Evolutionary conservation across 2,113 vertebrate species (phyloP), one percentile per base, ranked within the genome.

Genomic region (Platanista minor): DNA sequence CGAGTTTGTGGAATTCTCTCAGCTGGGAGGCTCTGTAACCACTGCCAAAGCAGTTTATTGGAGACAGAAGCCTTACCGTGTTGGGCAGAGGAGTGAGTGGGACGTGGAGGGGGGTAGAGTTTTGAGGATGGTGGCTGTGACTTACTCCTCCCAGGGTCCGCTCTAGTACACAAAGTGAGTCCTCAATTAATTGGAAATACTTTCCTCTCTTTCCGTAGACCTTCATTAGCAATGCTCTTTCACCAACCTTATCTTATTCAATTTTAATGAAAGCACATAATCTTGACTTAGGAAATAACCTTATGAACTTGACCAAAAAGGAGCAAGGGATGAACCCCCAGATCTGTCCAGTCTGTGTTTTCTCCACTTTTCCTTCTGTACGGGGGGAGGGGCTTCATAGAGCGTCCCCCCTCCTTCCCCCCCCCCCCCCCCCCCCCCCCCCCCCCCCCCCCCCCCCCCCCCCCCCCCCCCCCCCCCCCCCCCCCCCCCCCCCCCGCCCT

Each of bases 161-260:
- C 33, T 0, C 2, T 1, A 8, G 36, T 2, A 6, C 9, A 2
- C 6, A 1, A 0, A 5, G 27, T 2, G 4, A 6, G 25, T 0
- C 0, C 29, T 57, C 8, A 3, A 0, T 33, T 31, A 25, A 21
- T 0, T 12, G n/a, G 72, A n/a, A 43, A 6, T 0, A 2, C 29
- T 21, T 31, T 41, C 62, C 49, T 36, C 15, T 18, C 0, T 41
- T 10, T 66, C 49, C 4, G 0, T 0, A 12, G 64, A 11, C 41
- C 15, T 8, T 13, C 14, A 0, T 41, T 4, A 5, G 21, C 33
- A 4, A 5, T 0, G 15, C 6, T 25, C 5, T n/a, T 13, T 8
- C 57, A 3, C 54, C 41, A 11, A 0, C 10, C 9, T 10, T 4
- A 6, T 15, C 27, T 33, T 18, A 17, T 15, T 59, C 17, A 2